Evolutionary conservation across 2,113 vertebrate genomes (phyloP), one percentile per base, ranked within the genome.

Genomic region (Atherinomorus stipes): DNA sequence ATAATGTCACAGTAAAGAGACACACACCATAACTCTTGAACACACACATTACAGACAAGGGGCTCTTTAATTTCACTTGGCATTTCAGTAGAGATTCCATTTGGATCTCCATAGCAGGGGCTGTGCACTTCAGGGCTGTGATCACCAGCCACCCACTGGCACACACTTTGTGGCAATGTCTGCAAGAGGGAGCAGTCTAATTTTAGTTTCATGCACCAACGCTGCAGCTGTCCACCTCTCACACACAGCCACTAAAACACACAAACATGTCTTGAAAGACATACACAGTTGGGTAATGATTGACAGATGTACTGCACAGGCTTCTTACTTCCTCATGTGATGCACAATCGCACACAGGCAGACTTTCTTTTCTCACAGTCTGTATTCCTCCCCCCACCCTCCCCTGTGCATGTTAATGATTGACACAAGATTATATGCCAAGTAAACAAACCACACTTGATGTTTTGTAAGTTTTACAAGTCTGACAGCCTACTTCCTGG

Each of bases 1-100:
- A 6, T 67, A 88, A 64, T 81, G 79, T 89, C 71, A 78, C 70
- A 63, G 76, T 61, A 68, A 62, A 69, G 57, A 42, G 16, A 4
- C 58, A 76, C 54, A 62, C 52, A 71, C 25, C 51, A 49, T 18
- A 23, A 26, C 38, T 7, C 21, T 42, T 40, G 37, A 11, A 71
- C 66, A 57, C 19, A 80, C 78, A 62, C 47, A 49, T 61, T 58
- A 23, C 64, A 85, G 71, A 90, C 80, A 81, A 84, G 83, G 74
- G 71, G 58, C 83, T 90, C 88, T 92, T 89, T 93, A 85, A 94
- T 93, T 91, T 89, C 69, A 60, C 77, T 71, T 89, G 91, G 84
- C 75, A 89, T 91, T 93, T 91, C 61, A 84, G 84, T 47, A 47
- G 64, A 90, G 84, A 92, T 92, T 91, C 88, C 81, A 69, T 66